These are phyloP conservation scores for Aegotheles bennettii DNA, from an alignment of 2,113 vertebrate species.

Conservation along the genomic window DNA sequence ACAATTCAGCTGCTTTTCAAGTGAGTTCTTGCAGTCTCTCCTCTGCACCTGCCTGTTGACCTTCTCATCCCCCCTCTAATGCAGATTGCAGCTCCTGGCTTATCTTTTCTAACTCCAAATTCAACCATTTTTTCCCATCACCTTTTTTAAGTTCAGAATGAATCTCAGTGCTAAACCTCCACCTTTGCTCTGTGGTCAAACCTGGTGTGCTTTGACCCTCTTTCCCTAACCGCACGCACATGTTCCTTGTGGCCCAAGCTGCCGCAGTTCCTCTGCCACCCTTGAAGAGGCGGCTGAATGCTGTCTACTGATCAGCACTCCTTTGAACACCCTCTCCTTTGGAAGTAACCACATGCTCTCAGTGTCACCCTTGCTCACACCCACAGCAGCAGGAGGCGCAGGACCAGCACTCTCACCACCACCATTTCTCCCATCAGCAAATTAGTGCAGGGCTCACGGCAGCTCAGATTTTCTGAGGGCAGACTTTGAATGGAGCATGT, in stretches of 20 bases:
- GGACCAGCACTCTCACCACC: not conserved
- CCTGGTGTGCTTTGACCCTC: not conserved
- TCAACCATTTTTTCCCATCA: not conserved
- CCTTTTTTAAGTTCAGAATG: not conserved
- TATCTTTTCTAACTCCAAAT: not conserved
- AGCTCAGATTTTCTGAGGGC: not conserved
- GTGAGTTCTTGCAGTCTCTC: not conserved
- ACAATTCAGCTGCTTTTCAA: not conserved
- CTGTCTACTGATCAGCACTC: not conserved
- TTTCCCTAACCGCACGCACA: rapidly evolving
- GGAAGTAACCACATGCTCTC: not conserved
- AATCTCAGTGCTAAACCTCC: not conserved
- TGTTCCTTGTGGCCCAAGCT: not conserved
- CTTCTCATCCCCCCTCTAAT: not conserved
- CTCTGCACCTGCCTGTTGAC: not conserved
- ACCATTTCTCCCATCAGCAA: not conserved
- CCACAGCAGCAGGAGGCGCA: not conserved
- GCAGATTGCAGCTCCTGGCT: not conserved
- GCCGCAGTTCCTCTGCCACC: not conserved
- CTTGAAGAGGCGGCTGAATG: not conserved
- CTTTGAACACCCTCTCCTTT: not conserved
- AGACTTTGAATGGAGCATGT: not conserved
- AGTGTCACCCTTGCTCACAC: not conserved
- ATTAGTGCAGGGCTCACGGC: not conserved
- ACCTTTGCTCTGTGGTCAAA: not conserved